Evolutionary conservation across 2,797 vertebrate species (phyloP), one percentile per base, ranked within the genome.

Genomic region (Cheirogaleus major): DNA sequence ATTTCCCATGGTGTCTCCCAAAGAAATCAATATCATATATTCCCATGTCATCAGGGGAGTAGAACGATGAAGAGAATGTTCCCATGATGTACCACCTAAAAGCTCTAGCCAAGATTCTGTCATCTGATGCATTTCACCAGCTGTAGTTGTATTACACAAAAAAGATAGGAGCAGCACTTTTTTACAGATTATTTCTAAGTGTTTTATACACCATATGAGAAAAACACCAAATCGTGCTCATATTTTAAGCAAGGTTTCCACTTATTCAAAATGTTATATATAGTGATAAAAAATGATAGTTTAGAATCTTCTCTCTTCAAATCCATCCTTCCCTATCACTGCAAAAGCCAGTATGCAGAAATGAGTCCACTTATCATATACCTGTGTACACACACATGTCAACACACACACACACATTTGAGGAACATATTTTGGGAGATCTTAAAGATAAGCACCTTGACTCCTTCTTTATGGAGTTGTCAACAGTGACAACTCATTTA

Each of bases 171-270:
- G 65, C 4, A 95, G 30, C 20, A 72, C 12, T 67, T 75, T 45
- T 69, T 59, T 23, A n/a, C 5, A 91, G 7, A 75, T 75, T 79
- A 70, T 57, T 95, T 89, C 67, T 35, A 81, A 75, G n/a, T 67
- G 15, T 52, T 75, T 59, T 76, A 43, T 20, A 69, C 5, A 75
- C 0, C 20, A 10, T 41, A 20, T 43, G 4, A 91, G 50, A 43
- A 75, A 80, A 91, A 87, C 43, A 80, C 61, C 50, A 80, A 70
- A 55, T 0, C 41, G 4, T n/a, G 18, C 12, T 86, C n/a, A 52
- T 84, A 50, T 89, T 65, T 85, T 48, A 93, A 65, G 22, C 50
- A 48, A 95, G 18, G 13, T 50, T 93, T 95, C 35, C 79, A 61
- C 50, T 61, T 89, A 96, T 10, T 69, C 27, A 35, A 92, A 91